phyloP scores from a whole-genome alignment of 53 echinoderm and acorn worm species.

The Zoroaster sp. region DNA sequence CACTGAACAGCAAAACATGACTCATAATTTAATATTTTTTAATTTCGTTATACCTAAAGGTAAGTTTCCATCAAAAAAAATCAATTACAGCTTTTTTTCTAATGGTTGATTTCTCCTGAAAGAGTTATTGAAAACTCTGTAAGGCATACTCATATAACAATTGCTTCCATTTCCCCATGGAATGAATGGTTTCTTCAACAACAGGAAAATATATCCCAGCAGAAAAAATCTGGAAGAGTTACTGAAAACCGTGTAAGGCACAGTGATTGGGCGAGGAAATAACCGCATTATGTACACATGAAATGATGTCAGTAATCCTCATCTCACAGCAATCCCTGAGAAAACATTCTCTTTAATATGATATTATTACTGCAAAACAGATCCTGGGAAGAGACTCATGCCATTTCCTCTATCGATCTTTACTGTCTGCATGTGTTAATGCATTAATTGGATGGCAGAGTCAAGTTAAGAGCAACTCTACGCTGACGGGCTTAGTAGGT shows the following conservation, averaged over 20 bases:
- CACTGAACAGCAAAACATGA: too few species aligned
- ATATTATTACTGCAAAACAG: not conserved
- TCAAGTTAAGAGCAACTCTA: not conserved
- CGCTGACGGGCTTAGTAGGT: not conserved
- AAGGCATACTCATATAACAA: not conserved
- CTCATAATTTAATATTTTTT: too few species aligned
- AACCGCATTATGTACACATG: not conserved
- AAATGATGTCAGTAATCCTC: not conserved
- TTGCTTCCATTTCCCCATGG: not conserved
- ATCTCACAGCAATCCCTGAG: not conserved
- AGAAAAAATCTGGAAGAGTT: not conserved
- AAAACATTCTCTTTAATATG: not conserved
- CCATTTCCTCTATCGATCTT: conserved; percentile 13
- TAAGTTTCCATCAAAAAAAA: too few species aligned
- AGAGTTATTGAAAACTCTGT: too few species aligned
- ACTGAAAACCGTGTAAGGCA: not conserved
- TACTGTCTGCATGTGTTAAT: conserved; percentile 31
- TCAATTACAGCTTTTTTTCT: not conserved
- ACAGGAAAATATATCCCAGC: not conserved
- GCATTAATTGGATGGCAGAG: conserved; percentile 3
- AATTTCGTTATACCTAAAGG: too few species aligned
- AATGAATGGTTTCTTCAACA: not conserved
- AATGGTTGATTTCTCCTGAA: too few species aligned
- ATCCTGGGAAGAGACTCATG: not conserved
- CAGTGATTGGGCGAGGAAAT: not conserved